Base-by-base conservation (phyloP, 2,888 invertebrate species). In the Sisyra terminalis region DNA sequence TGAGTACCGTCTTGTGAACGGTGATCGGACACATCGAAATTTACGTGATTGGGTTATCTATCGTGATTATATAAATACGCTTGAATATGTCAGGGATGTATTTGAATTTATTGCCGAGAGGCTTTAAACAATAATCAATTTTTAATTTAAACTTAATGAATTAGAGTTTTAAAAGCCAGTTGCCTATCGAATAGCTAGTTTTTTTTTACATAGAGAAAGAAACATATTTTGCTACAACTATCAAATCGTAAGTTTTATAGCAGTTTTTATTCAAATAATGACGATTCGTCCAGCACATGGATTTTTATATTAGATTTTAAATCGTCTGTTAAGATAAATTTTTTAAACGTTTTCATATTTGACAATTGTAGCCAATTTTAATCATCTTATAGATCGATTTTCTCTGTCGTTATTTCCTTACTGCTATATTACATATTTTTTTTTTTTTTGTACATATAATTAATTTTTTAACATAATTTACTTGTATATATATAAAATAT, bases 31-130 rank as follows among this genome's bases (percentile, higher is more conserved):
- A 4, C 53, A 53, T 34, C 60, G 70, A 18, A 65, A 67, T 48
- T 52, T 70, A 2, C 63, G 76, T 16, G 73, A 77, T 54, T 75
- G 71, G 67, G 49, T 74, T 46, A 74, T 78, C 49, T 69, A 71
- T 54, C 59, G 74, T 38, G 76, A 77, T 51, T 76, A 73, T 58
- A 69, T 75, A 60, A 71, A 71, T 53, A 64, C 66, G 4, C 60
- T 77, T 36, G 68, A 75, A 49, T 75, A 71, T 57, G 61, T 73
- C 40, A 56, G 63, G 11, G 59, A 73, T 47, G 64, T 69, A 43
- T 66, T 69, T 53, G 58, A 64, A 24, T 24, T 24, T 24, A 24
- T 24, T 24, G 24, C 24, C 24, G 24, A 24, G 7, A 24, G 24
- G 24, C 24, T 24, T 24, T 24, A 24, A 24, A 24, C 3, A 24